Conservation (phyloP, 2,797 vertebrate genomes). For the Aeoliscus strigatus region DNA sequence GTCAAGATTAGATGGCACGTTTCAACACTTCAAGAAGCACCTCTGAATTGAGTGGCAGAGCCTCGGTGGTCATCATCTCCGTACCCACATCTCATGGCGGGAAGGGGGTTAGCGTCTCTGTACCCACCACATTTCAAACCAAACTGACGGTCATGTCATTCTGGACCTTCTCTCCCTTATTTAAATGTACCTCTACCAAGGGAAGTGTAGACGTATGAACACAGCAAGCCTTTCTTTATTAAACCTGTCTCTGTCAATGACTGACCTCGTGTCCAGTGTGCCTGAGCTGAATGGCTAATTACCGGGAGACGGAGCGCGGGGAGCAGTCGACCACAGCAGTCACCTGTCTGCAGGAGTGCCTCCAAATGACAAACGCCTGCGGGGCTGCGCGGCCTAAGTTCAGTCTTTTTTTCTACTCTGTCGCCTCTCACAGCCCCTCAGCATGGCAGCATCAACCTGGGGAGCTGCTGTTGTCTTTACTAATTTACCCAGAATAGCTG, state of each 20-base stretch:
- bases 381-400: conserved; percentile 55
- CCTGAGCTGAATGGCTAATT: conserved; percentile 64
- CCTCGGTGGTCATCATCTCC: too few relatives aligned
- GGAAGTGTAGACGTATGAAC: not conserved
- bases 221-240: conserved; percentile 48
- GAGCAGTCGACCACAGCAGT: conserved; percentile 51
- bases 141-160: too few relatives aligned
- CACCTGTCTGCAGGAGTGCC: conserved; percentile 65
- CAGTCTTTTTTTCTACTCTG: conserved; percentile 67
- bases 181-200: too few relatives aligned
- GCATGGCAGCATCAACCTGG: conserved; percentile 64
- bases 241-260: conserved; percentile 43
- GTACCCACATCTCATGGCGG: too few relatives aligned
- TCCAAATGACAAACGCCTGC: conserved; percentile 67
- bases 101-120: too few relatives aligned
- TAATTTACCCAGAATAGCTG: conserved; percentile 73
- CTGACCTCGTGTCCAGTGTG: conserved; percentile 32
- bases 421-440: conserved; percentile 58
- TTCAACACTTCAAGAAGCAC: too few relatives aligned
- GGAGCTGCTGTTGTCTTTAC: conserved; percentile 72
- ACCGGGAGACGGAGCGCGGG: conserved; percentile 53
- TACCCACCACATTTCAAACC: too few relatives aligned
- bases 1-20: too few relatives aligned
- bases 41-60: too few relatives aligned
- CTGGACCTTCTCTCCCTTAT: too few relatives aligned